Evolutionary conservation across 2,797 vertebrate genomes (phyloP).

Genomic region (Micromesistius poutassou): DNA sequence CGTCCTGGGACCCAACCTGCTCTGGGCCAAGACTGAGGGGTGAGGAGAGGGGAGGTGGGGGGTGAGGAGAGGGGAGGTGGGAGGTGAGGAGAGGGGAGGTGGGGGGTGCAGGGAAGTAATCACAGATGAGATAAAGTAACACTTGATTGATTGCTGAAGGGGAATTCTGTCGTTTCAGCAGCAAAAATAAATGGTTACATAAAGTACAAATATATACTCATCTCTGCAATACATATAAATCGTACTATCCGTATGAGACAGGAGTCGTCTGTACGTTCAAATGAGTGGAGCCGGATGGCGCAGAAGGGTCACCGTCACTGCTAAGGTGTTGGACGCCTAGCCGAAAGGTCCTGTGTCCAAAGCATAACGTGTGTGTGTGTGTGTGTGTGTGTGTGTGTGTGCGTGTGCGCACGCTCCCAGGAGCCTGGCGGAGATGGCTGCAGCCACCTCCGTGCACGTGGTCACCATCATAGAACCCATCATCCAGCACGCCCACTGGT

Average conservation of each 20-base stretch:
- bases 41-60: constrained; percentile 49
- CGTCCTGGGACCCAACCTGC: constrained; percentile 84
- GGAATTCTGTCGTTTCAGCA: too few relatives aligned
- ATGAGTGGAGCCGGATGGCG: too few relatives aligned
- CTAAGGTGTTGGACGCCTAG: too few relatives aligned
- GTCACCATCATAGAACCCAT: constrained; percentile 86
- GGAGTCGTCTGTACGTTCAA: too few relatives aligned
- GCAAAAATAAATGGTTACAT: too few relatives aligned
- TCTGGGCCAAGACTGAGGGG: constrained; percentile 88
- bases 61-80: constrained; percentile 58
- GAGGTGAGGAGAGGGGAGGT: not conserved
- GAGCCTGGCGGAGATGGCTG: constrained; percentile 84
- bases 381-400: not conserved
- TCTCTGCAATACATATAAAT: too few relatives aligned
- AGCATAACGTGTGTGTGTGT: not conserved
- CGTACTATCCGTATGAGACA: too few relatives aligned
- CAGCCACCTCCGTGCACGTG: constrained; percentile 86
- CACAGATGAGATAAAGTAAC: too few relatives aligned
- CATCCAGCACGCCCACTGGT: constrained; percentile 87
- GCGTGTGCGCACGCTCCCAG: constrained; percentile 51
- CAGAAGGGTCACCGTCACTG: not conserved
- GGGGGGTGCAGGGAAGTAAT: not conserved
- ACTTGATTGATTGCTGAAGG: too few relatives aligned
- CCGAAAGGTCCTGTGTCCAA: not conserved
- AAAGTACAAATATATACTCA: too few relatives aligned